Base-by-base conservation (phyloP, 2,888 invertebrate species). In the Acleris emargana region DNA sequence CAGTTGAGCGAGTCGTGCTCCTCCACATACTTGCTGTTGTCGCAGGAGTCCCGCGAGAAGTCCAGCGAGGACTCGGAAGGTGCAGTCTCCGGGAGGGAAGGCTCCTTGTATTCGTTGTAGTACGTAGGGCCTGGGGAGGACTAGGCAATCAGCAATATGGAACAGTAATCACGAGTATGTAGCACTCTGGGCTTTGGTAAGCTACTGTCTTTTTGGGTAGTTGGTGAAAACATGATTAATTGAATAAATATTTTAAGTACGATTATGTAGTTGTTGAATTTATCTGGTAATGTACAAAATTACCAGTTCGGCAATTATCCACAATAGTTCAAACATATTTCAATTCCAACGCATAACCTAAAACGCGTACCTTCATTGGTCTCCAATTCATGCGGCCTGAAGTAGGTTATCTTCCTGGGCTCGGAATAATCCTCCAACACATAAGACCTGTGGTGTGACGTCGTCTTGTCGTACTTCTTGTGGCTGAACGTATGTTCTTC, bases 391-490 rank as follows among this genome's bases (percentile, higher is more conserved):
- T 91, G 86, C 0, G 89, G 83, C 64, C 91, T 82, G 64, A 87
- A 91, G 67, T 85, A 89, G 1, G 80, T 82, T 0, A 88, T 77
- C 57, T 86, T 77, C 32, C 82, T 79, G 0, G 89, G 89, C 68
- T 89, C 91, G 13, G 71, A 62, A 69, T 87, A 91, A 66, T 91
- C 89, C n/a, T 92, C 91, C 49, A 92, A 71, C 64, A 91, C 87
- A 66, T 91, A 92, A 1, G 92, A 89, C 57, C 91, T 81, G 66
- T 89, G 92, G 69, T 93, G 91, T 0, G 92, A 88, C 69, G 88
- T 93, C 0, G 92, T 93, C 71, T 92, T 93, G 63, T 93, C 93
- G 61, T 93, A 93, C 70, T 93, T 93, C 76, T 93, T 93, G 67
- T 93, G 93, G 0, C 91, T 92, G 68, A 93, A 93, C 22, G 91